Base-by-base conservation (phyloP, 2,113 vertebrate species). In the Rynchops niger region DNA sequence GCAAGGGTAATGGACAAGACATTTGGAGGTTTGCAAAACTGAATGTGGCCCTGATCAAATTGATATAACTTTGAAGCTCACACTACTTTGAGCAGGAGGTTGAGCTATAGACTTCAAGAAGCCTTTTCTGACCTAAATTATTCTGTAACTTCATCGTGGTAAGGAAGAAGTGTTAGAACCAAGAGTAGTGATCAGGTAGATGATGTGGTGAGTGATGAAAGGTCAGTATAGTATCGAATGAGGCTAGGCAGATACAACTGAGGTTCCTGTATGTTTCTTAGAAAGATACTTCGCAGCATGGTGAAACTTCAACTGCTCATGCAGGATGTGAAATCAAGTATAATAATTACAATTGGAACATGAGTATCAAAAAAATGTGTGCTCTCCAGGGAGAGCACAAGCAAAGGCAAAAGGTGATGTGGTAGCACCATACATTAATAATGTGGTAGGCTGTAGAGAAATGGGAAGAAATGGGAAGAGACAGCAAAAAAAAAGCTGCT, bases 331-430 rank as follows among this genome's bases (percentile, higher is more conserved):
- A 63, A 80, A 59, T 65, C 22, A 62, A 73, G 26, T 34, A 15
- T 52, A 77, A 27, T 34, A 72, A 56, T 45, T 40, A 9, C 32
- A 55, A 18, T 12, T 86, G 26, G 36, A 90, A 47, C 19, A 40
- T 1, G 1, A 17, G 7, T 40, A 38, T 45, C 1, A 43, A 58
- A 74, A 72, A 34, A 30, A 32, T 6, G 5, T 1, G 0, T n/a
- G 7, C 42, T 67, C 17, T 63, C 19, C 13, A 20, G 32, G 29
- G 25, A 59, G 13, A 90, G 34, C 15, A 90, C 16, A 82, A 55
- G 19, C 42, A 43, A 66, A 53, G 30, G 43, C 34, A 74, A 47
- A 82, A 82, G 26, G 18, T 65, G 74, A 27, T 45, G 27, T 52
- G 42, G 8, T 52, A 77, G 26, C 43, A 27, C 36, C 1, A 2